A percentile compares a stretch with the other conserved stretches of the same genome.
Evolutionary conservation across 2,113 vertebrate species (phyloP).

Genomic region (Cynocephalus volans): DNA sequence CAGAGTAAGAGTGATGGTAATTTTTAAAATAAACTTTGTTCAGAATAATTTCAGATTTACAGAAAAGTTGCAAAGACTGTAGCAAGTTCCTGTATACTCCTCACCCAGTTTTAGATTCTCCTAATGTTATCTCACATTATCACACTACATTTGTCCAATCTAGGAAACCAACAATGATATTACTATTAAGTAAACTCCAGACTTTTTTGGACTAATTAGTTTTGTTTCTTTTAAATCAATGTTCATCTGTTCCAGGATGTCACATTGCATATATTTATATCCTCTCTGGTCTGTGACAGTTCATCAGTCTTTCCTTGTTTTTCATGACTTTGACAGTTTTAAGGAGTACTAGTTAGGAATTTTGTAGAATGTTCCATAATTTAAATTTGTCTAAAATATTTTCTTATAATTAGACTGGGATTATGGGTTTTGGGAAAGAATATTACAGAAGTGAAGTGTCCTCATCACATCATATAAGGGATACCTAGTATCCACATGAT

Average conservation of each 20-base stretch:
- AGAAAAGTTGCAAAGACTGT: slow-evolving; percentile 22
- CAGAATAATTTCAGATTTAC: slow-evolving; percentile 30
- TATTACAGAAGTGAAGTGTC: not conserved
- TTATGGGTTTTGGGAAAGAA: slow-evolving; percentile 43
- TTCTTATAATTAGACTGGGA: not conserved
- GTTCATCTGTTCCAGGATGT: not conserved
- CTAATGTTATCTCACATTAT: slow-evolving; percentile 10
- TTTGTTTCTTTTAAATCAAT: not conserved
- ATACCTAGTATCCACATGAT: not conserved
- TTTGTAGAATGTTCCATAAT: slow-evolving; percentile 19
- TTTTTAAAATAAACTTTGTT: not conserved
- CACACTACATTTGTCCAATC: not conserved
- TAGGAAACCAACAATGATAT: not conserved
- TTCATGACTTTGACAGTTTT: not conserved
- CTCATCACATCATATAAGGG: not conserved
- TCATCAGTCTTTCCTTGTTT: slow-evolving; percentile 44
- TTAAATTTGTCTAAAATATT: slow-evolving; percentile 33
- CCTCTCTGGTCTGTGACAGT: not conserved
- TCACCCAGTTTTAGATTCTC: slow-evolving; percentile 3
- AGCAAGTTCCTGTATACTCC: not conserved
- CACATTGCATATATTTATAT: not conserved
- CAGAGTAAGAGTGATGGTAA: not conserved
- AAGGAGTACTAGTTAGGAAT: not conserved
- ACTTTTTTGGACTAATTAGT: not conserved
- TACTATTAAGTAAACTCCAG: slow-evolving; percentile 35